Conservation (phyloP, 2,888 invertebrate genomes). For the Pherbina coryleti region DNA sequence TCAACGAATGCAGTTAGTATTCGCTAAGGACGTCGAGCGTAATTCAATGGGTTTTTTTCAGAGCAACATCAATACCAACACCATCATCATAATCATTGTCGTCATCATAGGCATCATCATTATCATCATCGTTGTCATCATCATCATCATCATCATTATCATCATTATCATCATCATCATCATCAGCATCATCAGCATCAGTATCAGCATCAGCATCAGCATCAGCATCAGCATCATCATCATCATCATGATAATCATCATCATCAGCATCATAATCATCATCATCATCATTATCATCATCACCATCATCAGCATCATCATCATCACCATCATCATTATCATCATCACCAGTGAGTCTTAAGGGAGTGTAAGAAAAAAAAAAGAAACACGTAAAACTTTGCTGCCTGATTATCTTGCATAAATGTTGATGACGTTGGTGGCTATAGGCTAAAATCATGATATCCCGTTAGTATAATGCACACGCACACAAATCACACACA, state of each 20-base stretch:
- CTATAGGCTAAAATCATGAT: background rate
- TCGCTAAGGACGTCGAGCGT: slow-evolving; percentile 6
- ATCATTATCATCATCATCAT: too few relatives aligned
- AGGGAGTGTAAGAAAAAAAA: background rate
- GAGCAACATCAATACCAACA: too few relatives aligned
- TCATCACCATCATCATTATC: background rate
- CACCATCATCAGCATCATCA: too few relatives aligned
- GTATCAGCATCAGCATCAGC: too few relatives aligned
- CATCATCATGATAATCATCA: background rate
- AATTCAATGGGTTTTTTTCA: background rate
- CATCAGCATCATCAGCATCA: background rate
- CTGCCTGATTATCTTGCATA: slow-evolving; percentile 21
- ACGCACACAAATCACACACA: slow-evolving; percentile 1
- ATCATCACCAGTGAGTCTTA: background rate
- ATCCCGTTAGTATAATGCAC: slow-evolving; percentile 24
- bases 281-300: background rate
- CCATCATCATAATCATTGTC: too few relatives aligned
- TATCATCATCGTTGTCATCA: background rate
- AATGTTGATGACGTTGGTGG: slow-evolving; percentile 21
- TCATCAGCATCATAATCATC: too few relatives aligned
- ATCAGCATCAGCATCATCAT: too few relatives aligned
- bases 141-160: background rate
- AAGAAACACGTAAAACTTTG: background rate
- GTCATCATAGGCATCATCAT: background rate
- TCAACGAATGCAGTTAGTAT: slow-evolving; percentile 27